phyloP scores from a whole-genome alignment of 2,113 vertebrate genomes.

The Baryphthengus martii region DNA sequence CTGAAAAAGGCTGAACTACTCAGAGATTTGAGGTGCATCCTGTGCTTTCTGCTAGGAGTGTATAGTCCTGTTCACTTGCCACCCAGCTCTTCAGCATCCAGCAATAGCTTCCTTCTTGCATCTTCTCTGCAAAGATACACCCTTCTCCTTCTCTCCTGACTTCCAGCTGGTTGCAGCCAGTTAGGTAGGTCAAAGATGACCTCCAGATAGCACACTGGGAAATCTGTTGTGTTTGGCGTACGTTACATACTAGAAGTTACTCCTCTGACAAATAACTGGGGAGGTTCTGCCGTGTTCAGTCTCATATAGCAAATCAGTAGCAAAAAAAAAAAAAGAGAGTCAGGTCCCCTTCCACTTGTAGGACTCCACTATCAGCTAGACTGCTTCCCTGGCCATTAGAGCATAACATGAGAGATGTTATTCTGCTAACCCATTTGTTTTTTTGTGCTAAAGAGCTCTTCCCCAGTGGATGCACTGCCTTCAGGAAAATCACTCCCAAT shows the following conservation, averaged over 20 bases:
- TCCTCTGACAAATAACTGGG: neutral
- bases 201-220: neutral
- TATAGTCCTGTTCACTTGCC: neutral
- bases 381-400: neutral
- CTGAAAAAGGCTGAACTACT: neutral
- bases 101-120: neutral
- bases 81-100: neutral
- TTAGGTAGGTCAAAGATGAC: neutral
- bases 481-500: constrained; percentile 92
- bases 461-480: constrained; percentile 85
- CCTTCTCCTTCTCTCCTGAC: neutral
- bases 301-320: neutral
- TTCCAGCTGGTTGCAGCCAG: neutral
- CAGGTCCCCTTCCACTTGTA: neutral
- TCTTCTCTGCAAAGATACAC: neutral
- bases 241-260: neutral
- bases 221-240: neutral
- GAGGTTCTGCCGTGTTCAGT: neutral
- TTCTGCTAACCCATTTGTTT: neutral
- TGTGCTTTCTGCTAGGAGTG: neutral
- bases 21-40: neutral
- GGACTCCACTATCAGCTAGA: neutral
- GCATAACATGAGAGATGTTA: neutral
- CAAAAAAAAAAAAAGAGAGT: too few relatives aligned
- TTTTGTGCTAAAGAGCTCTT: constrained; percentile 81